Conservation (phyloP, 2,797 vertebrate genomes). For the Trachurus trachurus region DNA sequence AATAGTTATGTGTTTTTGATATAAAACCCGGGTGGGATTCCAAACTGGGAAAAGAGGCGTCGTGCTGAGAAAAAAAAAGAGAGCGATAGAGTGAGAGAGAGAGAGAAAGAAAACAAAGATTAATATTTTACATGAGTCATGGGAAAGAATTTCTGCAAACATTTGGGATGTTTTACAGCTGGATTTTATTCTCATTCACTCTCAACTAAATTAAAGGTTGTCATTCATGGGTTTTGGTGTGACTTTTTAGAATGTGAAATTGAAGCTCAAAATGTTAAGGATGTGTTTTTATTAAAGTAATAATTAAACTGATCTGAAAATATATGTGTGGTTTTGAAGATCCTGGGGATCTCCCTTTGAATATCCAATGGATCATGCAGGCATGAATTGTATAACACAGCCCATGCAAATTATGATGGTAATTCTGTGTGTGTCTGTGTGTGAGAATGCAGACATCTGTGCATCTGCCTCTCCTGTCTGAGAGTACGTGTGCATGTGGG, state of each 20-base stretch:
- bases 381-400: constrained; percentile 24
- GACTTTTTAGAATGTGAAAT: constrained; percentile 54
- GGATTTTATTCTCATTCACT: constrained; percentile 66
- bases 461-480: constrained; percentile 10
- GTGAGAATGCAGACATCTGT: constrained; percentile 36
- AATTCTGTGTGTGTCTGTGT: not conserved
- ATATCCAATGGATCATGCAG: constrained; percentile 12
- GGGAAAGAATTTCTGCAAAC: constrained; percentile 79
- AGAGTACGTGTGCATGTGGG: constrained; percentile 19
- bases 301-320: constrained; percentile 46
- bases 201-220: constrained; percentile 56
- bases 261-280: constrained; percentile 36
- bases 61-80: constrained; percentile 12
- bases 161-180: constrained; percentile 77
- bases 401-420: constrained; percentile 33
- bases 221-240: constrained; percentile 37
- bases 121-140: constrained; percentile 80
- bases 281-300: constrained; percentile 46
- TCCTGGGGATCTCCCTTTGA: constrained; percentile 1
- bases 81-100: too few relatives aligned
- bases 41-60: constrained; percentile 30
- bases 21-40: constrained; percentile 36
- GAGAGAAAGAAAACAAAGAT: constrained; percentile 35
- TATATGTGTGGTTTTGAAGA: constrained; percentile 50
- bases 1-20: not conserved